Percentiles rank a stretch among this genome's conserved stretches.
Evolutionary conservation across 2,113 vertebrate genomes (phyloP).

Genomic region (Scartelaos histophorus): DNA sequence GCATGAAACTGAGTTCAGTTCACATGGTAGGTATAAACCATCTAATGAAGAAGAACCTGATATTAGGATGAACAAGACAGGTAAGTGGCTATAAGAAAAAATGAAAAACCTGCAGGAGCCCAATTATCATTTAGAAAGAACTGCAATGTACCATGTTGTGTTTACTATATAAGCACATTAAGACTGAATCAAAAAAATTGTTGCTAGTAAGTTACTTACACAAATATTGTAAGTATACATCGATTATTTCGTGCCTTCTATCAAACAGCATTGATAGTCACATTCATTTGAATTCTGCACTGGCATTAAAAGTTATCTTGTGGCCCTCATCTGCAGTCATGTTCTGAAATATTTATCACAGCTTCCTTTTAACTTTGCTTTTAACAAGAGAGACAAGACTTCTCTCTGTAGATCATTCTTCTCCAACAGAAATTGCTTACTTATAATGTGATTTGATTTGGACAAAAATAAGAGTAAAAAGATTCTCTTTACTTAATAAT

Average conservation of each 20-base stretch:
- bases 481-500: not conserved
- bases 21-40: not conserved
- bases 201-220: too few species aligned
- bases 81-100: not conserved
- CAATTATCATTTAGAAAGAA: not conserved
- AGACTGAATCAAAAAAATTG: too few species aligned
- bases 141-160: not conserved
- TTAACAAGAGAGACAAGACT: conserved; percentile 16
- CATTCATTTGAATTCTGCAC: conserved; percentile 46
- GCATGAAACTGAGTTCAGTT: not conserved
- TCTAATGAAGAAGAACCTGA: not conserved
- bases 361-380: conserved; percentile 39
- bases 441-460: conserved; percentile 19
- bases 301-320: conserved; percentile 41
- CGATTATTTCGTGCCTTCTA: conserved; percentile 17
- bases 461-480: conserved; percentile 3
- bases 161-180: too few species aligned
- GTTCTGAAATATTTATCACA: conserved; percentile 53
- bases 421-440: conserved; percentile 13
- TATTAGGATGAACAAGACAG: not conserved
- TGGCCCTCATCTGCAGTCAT: conserved; percentile 48
- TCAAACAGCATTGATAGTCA: conserved; percentile 30
- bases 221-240: too few species aligned
- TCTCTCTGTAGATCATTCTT: conserved; percentile 8
- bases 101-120: not conserved